Percentiles rank a stretch among this genome's conserved stretches.
Evolutionary conservation across 2,888 invertebrate species (phyloP).

Genomic region (Tortricodes alternella): DNA sequence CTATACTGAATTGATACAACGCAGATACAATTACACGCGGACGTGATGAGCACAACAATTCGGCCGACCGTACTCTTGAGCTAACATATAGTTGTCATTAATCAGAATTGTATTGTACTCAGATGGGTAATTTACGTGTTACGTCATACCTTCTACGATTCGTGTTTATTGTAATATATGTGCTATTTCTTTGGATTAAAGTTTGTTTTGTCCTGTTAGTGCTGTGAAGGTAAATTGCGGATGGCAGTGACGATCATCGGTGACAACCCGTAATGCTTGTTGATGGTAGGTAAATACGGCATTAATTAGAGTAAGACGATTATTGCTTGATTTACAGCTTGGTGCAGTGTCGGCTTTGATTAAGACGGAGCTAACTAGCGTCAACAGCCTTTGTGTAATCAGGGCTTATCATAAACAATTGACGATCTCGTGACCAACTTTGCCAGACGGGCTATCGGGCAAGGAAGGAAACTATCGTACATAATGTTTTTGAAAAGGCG

Average conservation of each 20-base stretch:
- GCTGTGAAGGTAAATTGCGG: background rate
- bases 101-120: conserved; percentile 31
- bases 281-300: conserved; percentile 27
- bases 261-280: conserved; percentile 28
- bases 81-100: conserved; percentile 30
- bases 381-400: conserved; percentile 26
- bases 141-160: background rate
- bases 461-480: too few species aligned
- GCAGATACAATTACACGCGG: background rate
- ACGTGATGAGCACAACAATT: conserved; percentile 8
- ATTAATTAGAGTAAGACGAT: conserved; percentile 30
- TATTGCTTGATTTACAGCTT: conserved; percentile 31
- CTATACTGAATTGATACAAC: background rate
- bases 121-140: conserved; percentile 21
- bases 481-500: too few species aligned
- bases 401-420: conserved; percentile 14
- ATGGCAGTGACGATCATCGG: conserved; percentile 14
- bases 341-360: conserved; percentile 26
- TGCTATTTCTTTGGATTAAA: background rate
- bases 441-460: background rate
- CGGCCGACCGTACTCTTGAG: conserved; percentile 14
- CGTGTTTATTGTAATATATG: background rate
- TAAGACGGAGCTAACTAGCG: conserved; percentile 22
- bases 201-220: conserved; percentile 4
- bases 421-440: background rate